Percentiles rank a stretch among this genome's conserved stretches.
Evolutionary conservation across 1,140 invertebrate genomes (phyloP).

Genomic region (Myzus persicae): DNA sequence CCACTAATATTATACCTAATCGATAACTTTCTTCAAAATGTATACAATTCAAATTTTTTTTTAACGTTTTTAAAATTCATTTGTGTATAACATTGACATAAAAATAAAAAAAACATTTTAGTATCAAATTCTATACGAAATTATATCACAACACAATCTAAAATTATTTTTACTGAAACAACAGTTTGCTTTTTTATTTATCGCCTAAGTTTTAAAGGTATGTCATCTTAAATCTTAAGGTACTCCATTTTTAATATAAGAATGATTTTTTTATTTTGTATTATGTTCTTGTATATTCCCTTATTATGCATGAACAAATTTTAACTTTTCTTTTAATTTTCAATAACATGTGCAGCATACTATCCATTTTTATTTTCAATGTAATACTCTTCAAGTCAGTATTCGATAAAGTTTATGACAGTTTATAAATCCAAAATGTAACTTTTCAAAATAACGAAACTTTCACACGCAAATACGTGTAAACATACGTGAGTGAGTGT

Average conservation of each 20-base stretch:
- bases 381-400: too few species aligned
- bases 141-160: not conserved
- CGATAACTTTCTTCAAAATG: not conserved
- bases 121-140: too few species aligned
- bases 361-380: not conserved
- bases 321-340: constrained; percentile 32
- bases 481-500: too few species aligned
- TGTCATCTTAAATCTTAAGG: not conserved
- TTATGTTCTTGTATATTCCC: not conserved
- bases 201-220: not conserved
- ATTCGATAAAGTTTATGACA: not conserved
- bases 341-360: not conserved
- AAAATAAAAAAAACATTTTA: too few species aligned
- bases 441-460: constrained; percentile 15
- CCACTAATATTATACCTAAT: not conserved
- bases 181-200: not conserved
- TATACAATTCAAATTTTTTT: not conserved
- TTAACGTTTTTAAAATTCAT: not conserved
- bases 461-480: not conserved
- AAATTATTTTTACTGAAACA: not conserved
- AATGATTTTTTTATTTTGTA: not conserved
- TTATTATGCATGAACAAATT: not conserved
- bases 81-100: not conserved
- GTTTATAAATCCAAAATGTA: not conserved
- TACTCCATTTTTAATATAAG: not conserved